A percentile compares a stretch with the other conserved stretches of the same genome.
phyloP scores from a whole-genome alignment of 2,888 invertebrate species.

The Oscheius myriophilus region DNA sequence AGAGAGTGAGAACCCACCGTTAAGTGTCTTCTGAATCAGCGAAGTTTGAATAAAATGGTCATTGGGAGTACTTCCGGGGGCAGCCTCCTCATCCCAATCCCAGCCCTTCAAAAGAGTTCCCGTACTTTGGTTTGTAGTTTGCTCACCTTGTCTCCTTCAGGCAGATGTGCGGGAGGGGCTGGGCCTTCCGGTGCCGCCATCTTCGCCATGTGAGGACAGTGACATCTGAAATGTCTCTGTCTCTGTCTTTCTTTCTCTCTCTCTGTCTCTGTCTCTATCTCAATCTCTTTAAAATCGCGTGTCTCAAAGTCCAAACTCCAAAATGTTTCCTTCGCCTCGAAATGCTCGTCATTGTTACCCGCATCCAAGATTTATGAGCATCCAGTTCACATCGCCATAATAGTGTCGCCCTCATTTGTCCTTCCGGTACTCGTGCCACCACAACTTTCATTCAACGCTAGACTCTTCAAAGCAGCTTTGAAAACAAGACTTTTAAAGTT shows the following conservation, averaged over 20 bases:
- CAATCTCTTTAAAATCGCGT: neutral
- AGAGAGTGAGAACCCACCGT: conserved; percentile 36
- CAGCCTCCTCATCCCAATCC: conserved; percentile 50
- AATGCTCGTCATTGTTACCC: conserved; percentile 2
- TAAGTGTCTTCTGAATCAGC: conserved; percentile 50
- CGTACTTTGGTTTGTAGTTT: neutral
- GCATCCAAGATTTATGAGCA: conserved; percentile 1
- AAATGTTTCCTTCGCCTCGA: too few species aligned
- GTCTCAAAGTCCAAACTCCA: too few species aligned
- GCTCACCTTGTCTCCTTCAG: conserved; percentile 36
- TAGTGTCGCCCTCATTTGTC: too few species aligned
- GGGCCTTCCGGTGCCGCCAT: conserved; percentile 40
- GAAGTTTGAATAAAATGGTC: conserved; percentile 63
- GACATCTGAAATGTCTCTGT: conserved; percentile 37
- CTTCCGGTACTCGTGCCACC: too few species aligned
- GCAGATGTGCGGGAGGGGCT: conserved; percentile 41
- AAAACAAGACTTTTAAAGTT: too few species aligned
- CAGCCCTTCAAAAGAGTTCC: conserved; percentile 34
- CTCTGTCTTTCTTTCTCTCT: conserved; percentile 4
- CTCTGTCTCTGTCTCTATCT: neutral
- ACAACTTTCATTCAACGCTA: too few species aligned
- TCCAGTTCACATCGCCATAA: neutral
- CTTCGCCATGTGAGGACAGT: conserved; percentile 53
- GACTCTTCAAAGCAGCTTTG: neutral
- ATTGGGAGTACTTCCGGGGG: conserved; percentile 52